phyloP scores from a whole-genome alignment of 2,888 invertebrate species.

The Diloba caeruleocephala region DNA sequence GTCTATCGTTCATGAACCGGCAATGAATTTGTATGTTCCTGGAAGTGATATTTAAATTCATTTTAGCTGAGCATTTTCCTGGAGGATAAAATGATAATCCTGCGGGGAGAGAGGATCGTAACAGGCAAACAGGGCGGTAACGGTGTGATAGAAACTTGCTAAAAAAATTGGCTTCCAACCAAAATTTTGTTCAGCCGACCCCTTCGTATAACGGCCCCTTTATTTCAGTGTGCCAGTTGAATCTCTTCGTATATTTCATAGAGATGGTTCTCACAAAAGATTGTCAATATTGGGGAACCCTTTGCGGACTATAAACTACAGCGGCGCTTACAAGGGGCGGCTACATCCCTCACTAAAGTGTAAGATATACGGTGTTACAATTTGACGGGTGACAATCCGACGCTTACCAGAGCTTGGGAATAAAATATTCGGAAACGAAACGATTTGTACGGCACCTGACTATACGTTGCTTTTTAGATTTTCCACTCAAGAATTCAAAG shows the following conservation, averaged over 20 bases:
- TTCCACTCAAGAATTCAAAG: conserved; percentile 55
- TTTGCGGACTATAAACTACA: conserved; percentile 53
- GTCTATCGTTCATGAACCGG: conserved; percentile 34
- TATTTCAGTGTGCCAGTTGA: conserved; percentile 40
- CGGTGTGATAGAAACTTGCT: conserved; percentile 42
- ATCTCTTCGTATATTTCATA: conserved; percentile 42
- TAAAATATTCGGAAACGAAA: conserved; percentile 49
- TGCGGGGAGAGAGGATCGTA: conserved; percentile 30
- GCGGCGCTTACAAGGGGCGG: conserved; percentile 41
- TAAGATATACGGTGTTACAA: conserved; percentile 36
- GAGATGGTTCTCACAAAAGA: conserved; percentile 45
- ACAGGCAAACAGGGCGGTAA: conserved; percentile 37
- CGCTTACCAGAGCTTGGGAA: conserved; percentile 27
- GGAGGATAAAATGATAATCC: conserved; percentile 47
- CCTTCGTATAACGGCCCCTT: conserved; percentile 35
- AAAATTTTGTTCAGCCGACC: conserved; percentile 37
- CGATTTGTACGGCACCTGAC: conserved; percentile 47
- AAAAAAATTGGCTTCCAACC: conserved; percentile 39
- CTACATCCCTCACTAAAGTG: conserved; percentile 35
- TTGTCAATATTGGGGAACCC: conserved; percentile 52
- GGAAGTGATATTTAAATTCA: conserved; percentile 57
- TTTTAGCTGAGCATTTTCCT: conserved; percentile 41
- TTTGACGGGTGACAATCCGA: conserved; percentile 39
- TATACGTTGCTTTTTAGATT: conserved; percentile 63
- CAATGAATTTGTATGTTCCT: conserved; percentile 47